phyloP scores from a whole-genome alignment of 2,113 vertebrate genomes.

The Cairina moschata region DNA sequence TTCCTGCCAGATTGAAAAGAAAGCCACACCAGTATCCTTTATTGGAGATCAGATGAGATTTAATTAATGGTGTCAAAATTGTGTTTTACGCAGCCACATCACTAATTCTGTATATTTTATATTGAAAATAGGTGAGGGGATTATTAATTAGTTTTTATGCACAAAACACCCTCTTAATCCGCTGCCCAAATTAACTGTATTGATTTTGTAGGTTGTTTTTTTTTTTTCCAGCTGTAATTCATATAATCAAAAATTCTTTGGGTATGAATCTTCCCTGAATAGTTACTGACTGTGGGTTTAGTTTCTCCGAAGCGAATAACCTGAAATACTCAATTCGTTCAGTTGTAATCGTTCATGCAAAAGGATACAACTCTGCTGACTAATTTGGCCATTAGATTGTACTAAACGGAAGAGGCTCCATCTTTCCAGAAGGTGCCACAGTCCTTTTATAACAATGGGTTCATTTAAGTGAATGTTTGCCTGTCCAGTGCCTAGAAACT shows the following conservation, averaged over 20 bases:
- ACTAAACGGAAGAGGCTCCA: neutral
- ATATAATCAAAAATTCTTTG: constrained; percentile 17
- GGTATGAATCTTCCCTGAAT: neutral
- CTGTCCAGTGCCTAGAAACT: neutral
- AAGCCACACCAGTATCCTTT: neutral
- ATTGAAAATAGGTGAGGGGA: neutral
- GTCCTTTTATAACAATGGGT: neutral
- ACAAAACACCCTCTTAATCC: neutral
- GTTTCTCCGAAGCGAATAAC: neutral
- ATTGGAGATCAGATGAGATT: neutral
- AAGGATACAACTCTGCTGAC: neutral
- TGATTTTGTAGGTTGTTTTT: neutral
- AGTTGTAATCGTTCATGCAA: neutral
- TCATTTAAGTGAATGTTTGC: neutral
- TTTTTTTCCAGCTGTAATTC: neutral
- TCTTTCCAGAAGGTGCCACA: constrained; percentile 43
- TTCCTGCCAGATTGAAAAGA: neutral
- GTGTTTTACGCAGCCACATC: neutral
- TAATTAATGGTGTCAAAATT: neutral
- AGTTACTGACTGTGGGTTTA: neutral
- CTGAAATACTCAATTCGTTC: neutral
- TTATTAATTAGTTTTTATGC: neutral
- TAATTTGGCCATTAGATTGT: neutral
- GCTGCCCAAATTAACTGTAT: neutral
- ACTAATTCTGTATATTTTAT: neutral